A percentile compares a stretch with the other conserved stretches of the same genome.
Evolutionary conservation across 2,888 invertebrate genomes (phyloP).

Genomic region (Lithophane semibrunnea): DNA sequence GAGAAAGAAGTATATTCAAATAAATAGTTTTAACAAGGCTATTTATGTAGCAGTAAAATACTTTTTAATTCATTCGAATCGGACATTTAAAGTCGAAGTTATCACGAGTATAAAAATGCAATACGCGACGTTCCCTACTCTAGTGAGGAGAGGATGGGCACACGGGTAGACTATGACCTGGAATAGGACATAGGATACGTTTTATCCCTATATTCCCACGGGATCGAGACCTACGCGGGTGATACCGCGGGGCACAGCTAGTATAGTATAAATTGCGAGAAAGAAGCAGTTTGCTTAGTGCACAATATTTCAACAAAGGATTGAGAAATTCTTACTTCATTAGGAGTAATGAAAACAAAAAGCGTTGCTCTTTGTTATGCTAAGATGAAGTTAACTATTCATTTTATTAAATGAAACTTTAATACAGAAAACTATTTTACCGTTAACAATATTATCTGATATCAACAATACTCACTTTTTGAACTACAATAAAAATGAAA

Average conservation of each 20-base stretch:
- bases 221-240: too few relatives aligned
- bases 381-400: neutral
- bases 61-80: too few relatives aligned
- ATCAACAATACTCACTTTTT: neutral
- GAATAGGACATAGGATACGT: too few relatives aligned
- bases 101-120: too few relatives aligned
- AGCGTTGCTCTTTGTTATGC: slow-evolving; percentile 7
- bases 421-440: neutral
- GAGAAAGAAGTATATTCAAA: neutral
- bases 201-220: too few relatives aligned
- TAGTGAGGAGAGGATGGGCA: too few relatives aligned
- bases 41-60: too few relatives aligned
- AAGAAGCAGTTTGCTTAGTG: neutral
- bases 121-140: too few relatives aligned
- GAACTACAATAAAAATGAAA: neutral
- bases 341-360: slow-evolving; percentile 14
- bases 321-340: slow-evolving; percentile 10
- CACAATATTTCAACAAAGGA: neutral
- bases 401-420: neutral
- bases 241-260: too few relatives aligned
- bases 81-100: too few relatives aligned
- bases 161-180: too few relatives aligned
- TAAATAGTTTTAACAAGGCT: too few relatives aligned
- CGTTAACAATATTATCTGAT: neutral
- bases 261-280: neutral